Evolutionary conservation across 2,888 invertebrate genomes (phyloP), one percentile per base, ranked within the genome.

Genomic region (Eretmocerus hayati): DNA sequence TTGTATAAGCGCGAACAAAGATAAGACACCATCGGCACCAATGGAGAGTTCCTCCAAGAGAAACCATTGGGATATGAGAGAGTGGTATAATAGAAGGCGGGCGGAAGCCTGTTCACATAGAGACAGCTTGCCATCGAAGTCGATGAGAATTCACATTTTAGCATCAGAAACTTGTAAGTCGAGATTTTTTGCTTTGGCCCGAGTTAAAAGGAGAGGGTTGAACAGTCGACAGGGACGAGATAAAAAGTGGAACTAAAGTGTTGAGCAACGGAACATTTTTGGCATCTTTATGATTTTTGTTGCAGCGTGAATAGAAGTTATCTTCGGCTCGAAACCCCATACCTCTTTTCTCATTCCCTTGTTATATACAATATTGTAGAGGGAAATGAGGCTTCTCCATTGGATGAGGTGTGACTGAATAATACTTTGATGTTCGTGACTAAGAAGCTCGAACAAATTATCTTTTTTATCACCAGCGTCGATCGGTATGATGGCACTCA

Each of bases 181-280:
- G n/a, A n/a, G n/a, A n/a, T n/a, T n/a, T n/a, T n/a, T n/a, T n/a
- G n/a, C n/a, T n/a, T n/a, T n/a, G n/a, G n/a, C n/a, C n/a, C n/a
- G n/a, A n/a, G n/a, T n/a, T n/a, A n/a, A n/a, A n/a, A n/a, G n/a
- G n/a, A n/a, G 30, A 47, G 42, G 42, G 22, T 37, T 42, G 40
- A 30, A 18, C 13, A 20, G 26, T 11, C 8, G 8, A 9, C 8
- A 19, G 32, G 35, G 31, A 32, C 18, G 33, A 15, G 31, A 36
- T 3, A 38, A 30, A 31, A 21, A 19, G 22, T 5, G 15, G 42
- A 33, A 37, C 47, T 47, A 50, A 50, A 47, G 52, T 47, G 48
- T 50, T 42, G 39, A 50, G 50, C 53, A 44, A 43, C 50, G 30
- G 20, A 31, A 39, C 44, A 42, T 50, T 47, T 53, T 50, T 53